Evolutionary conservation across 2,888 invertebrate genomes (phyloP), one percentile per base, ranked within the genome.

Genomic region (Malthinus flaveolus): DNA sequence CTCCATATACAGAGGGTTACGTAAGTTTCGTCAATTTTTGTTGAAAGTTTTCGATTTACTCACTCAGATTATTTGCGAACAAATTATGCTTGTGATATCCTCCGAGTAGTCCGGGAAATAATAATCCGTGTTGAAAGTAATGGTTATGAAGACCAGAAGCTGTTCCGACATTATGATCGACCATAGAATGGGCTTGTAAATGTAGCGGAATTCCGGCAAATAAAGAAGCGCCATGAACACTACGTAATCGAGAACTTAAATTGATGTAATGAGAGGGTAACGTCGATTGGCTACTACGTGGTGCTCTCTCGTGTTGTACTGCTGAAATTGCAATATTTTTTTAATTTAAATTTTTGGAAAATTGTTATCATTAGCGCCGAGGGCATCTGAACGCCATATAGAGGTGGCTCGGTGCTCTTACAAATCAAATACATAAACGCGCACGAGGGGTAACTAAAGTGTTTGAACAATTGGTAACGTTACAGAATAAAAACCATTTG

Each of bases 261-360:
- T 72, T 68, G n/a, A 75, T 71, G 56, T 76, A 74, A 52, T 75
- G 75, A 66, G 79, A 75, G 66, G 77, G 69, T 67, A 77, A 71
- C 71, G 76, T 75, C 31, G 72, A 65, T 32, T 77, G 76, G 1
- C 78, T 71, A 1, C 84, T 80, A 42, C 94, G 83, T 0, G 94
- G 93, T 7, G 94, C 93, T 62, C 95, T 81, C 78, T 95, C 95
- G 77, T 95, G 93, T 75, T 95, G 94, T 12, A 95, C 95, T 58
- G 95, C 95, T 95, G 83, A 49, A 81, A 61, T 35, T 32, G 7
- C 13, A 49, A 33, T 45, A 45, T 36, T 49, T 49, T 49, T 23
- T 49, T 23, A 23, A 9, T 35, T 49, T 23, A 13, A 13, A 33
- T 33, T 32, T 15, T 34, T 3, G n/a, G 11, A 23, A 23, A 23